Percentiles rank a stretch among this genome's conserved stretches.
phyloP scores from a whole-genome alignment of 2,888 invertebrate genomes.

The Agonopterix alstromeriana region DNA sequence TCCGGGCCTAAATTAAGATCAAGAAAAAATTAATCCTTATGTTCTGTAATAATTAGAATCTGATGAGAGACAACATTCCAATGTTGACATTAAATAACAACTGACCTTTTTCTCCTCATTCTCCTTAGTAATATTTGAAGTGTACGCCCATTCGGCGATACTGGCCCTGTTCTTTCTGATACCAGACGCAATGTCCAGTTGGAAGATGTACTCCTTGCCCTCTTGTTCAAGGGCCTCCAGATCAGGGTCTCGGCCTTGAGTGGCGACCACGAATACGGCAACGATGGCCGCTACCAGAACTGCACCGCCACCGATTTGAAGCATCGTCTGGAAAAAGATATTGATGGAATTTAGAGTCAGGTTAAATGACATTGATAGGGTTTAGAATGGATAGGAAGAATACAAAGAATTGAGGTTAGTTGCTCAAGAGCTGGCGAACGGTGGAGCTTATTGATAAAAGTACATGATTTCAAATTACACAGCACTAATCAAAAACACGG shows the following conservation, averaged over 20 bases:
- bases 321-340: constrained; percentile 56
- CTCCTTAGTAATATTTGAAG: constrained; percentile 84
- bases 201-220: constrained; percentile 78
- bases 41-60: no score
- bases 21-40: no score
- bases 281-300: constrained; percentile 62
- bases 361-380: no score
- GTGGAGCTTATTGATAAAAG: no score
- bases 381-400: no score
- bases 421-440: no score
- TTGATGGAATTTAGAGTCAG: no score
- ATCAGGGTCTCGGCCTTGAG: constrained; percentile 69
- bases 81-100: not conserved
- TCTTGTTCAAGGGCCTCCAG: constrained; percentile 73
- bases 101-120: constrained; percentile 68
- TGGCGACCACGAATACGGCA: constrained; percentile 68
- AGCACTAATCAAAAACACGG: no score
- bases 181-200: constrained; percentile 78
- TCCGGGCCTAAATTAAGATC: no score
- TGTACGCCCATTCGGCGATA: constrained; percentile 84
- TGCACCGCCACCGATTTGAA: constrained; percentile 67
- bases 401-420: no score
- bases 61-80: no score
- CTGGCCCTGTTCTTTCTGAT: constrained; percentile 76
- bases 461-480: no score